A percentile compares a stretch with the other conserved stretches of the same genome.
Evolutionary conservation across 2,113 vertebrate genomes (phyloP).

Genomic region (Cavia aperea): DNA sequence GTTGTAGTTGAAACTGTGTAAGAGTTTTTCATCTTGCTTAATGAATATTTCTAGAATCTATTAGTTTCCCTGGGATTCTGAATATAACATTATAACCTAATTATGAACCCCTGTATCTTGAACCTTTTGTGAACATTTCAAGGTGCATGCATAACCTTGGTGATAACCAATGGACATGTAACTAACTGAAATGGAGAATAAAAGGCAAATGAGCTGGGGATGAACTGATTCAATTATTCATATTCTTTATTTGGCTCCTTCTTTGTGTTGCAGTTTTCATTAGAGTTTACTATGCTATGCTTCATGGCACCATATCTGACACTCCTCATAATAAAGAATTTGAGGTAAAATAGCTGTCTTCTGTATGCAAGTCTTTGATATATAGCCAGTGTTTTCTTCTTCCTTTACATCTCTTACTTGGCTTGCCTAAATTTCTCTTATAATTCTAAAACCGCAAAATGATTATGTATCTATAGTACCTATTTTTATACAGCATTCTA

Average conservation of each 20-base stretch:
- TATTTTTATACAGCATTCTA: constrained; percentile 14
- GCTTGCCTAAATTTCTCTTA: neutral
- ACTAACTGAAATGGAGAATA: constrained; percentile 80
- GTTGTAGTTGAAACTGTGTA: constrained; percentile 82
- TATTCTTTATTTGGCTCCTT: constrained; percentile 63
- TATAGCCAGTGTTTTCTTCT: neutral
- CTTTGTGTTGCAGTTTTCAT: constrained; percentile 42
- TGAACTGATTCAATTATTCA: constrained; percentile 71
- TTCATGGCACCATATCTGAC: neutral
- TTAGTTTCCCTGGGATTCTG: constrained; percentile 77
- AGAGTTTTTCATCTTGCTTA: constrained; percentile 79
- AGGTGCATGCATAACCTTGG: constrained; percentile 86
- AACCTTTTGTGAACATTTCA: constrained; percentile 85
- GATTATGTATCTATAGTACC: neutral
- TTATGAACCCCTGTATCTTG: constrained; percentile 83
- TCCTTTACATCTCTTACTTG: neutral
- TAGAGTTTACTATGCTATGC: neutral
- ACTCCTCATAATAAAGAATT: neutral
- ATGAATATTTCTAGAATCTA: constrained; percentile 75
- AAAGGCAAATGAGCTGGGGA: constrained; percentile 77
- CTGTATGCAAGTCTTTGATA: neutral
- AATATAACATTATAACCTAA: constrained; percentile 77
- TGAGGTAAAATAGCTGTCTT: neutral
- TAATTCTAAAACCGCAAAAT: neutral
- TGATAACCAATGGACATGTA: constrained; percentile 75